phyloP scores from a whole-genome alignment of 2,888 invertebrate genomes.

The Myopa tessellatipennis region DNA sequence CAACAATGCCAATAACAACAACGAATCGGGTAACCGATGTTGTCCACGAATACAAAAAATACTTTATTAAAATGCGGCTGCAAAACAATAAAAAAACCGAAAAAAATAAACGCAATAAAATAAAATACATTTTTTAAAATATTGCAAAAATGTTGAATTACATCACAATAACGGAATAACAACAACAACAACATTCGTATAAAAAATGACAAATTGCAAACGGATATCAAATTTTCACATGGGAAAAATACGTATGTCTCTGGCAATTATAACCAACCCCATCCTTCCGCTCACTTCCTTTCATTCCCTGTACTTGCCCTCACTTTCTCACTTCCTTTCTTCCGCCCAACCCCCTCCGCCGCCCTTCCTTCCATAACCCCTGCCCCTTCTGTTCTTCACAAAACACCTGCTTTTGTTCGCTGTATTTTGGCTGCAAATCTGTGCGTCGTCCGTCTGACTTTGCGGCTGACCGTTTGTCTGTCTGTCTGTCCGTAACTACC shows the following conservation, averaged over 20 bases:
- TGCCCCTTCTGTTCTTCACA: background rate
- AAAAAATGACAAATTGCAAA: constrained; percentile 44
- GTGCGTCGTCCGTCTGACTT: too few species aligned
- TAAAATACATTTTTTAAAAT: constrained; percentile 15
- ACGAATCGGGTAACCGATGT: background rate
- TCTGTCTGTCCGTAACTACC: too few species aligned
- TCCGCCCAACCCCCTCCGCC: too few species aligned
- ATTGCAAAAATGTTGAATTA: constrained; percentile 18
- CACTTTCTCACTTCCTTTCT: too few species aligned
- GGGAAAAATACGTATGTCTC: constrained; percentile 26
- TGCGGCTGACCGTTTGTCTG: too few species aligned
- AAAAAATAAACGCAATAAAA: background rate
- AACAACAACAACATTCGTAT: constrained; percentile 24
- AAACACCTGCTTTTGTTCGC: too few species aligned
- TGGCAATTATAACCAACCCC: background rate
- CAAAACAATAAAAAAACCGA: background rate
- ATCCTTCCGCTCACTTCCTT: background rate
- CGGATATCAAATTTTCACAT: constrained; percentile 41
- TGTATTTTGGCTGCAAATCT: too few species aligned
- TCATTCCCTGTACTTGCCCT: too few species aligned
- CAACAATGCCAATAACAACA: background rate
- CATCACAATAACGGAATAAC: constrained; percentile 33
- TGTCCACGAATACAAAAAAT: background rate
- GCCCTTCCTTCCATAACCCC: background rate
- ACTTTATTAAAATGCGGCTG: background rate